These are phyloP conservation scores for Protaetia brevitarsis DNA, from an alignment of 1,140 invertebrate genomes.

Conservation along the genomic window DNA sequence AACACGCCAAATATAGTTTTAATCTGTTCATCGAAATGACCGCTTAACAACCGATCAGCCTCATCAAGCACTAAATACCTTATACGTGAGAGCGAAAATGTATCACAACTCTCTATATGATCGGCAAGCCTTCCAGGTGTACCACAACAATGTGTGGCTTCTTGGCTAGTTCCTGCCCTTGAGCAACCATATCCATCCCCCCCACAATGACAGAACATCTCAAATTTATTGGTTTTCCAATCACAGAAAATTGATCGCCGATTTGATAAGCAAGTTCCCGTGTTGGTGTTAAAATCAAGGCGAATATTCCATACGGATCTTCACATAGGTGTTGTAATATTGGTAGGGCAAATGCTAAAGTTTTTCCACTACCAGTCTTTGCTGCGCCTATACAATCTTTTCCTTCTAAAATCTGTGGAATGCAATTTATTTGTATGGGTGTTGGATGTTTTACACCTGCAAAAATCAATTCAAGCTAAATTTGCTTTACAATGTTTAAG, in stretches of 20 bases:
- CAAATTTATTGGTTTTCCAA: constrained; percentile 83
- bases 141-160: constrained; percentile 90
- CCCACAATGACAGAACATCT: constrained; percentile 82
- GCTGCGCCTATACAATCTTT: constrained; percentile 92
- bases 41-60: constrained; percentile 71
- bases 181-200: constrained; percentile 88
- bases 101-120: constrained; percentile 80
- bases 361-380: constrained; percentile 98
- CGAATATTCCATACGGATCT: constrained; percentile 93
- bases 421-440: constrained; percentile 79
- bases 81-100: constrained; percentile 76
- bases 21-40: constrained; percentile 77
- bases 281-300: constrained; percentile 92
- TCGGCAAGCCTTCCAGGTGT: constrained; percentile 89
- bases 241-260: constrained; percentile 86
- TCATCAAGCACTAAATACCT: constrained; percentile 90
- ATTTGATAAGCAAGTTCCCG: constrained; percentile 93
- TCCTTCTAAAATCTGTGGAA: constrained; percentile 76
- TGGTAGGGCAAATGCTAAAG: constrained; percentile 93
- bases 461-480: constrained; percentile 30
- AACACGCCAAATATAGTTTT: constrained; percentile 81
- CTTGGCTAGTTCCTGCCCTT: constrained; percentile 81
- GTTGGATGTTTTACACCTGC: constrained; percentile 78
- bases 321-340: constrained; percentile 88
- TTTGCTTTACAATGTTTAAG: not conserved